Conservation (phyloP, 2,113 vertebrate genomes). For the Sebastes fasciatus region DNA sequence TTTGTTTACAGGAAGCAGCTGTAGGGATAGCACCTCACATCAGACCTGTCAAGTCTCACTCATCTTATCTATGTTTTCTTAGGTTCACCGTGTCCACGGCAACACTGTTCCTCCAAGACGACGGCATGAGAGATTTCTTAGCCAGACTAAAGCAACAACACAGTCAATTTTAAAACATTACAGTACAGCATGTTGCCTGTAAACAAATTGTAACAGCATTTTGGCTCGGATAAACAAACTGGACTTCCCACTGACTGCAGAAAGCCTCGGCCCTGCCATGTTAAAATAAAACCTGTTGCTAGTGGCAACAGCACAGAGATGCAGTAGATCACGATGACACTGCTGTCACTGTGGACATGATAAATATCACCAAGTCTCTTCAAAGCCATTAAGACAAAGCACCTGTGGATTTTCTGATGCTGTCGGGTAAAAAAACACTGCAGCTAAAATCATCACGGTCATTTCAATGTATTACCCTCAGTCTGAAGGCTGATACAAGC, state of each 20-base stretch:
- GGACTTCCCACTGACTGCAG: constrained; percentile 22
- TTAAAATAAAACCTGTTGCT: constrained; percentile 65
- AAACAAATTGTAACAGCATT: neutral
- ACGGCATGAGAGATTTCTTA: constrained; percentile 37
- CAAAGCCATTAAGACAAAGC: neutral
- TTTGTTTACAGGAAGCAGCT: constrained; percentile 55
- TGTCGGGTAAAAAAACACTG: neutral
- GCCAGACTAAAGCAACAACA: constrained; percentile 39
- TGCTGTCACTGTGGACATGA: constrained; percentile 43
- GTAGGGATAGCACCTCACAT: neutral
- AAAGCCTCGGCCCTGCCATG: constrained; percentile 21
- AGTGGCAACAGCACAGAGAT: constrained; percentile 66
- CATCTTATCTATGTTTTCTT: constrained; percentile 72
- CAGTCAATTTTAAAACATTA: constrained; percentile 9
- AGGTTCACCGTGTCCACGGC: constrained; percentile 70
- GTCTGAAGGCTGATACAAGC: neutral
- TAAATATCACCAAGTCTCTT: constrained; percentile 29
- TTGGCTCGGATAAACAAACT: constrained; percentile 21
- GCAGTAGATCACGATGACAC: constrained; percentile 33
- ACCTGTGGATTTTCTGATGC: neutral
- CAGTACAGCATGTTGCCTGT: constrained; percentile 6
- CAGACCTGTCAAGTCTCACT: constrained; percentile 61
- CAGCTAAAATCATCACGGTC: neutral
- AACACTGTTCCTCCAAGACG: constrained; percentile 59
- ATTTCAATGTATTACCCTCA: neutral